Conservation (phyloP, 2,113 vertebrate species). For the Psophia crepitans region DNA sequence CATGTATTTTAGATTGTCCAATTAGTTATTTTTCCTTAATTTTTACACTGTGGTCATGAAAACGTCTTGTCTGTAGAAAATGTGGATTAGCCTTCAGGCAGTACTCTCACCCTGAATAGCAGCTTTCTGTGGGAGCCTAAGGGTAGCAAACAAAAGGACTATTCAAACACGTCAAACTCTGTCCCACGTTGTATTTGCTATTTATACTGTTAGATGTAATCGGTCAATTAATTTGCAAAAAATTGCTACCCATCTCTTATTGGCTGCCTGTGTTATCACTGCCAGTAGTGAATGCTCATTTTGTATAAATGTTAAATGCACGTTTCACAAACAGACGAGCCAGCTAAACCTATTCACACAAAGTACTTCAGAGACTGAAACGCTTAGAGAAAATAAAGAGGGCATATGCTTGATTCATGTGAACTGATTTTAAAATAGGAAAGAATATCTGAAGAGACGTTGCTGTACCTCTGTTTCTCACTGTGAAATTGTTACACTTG, state of each 20-base stretch:
- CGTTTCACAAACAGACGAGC: not conserved
- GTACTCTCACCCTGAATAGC: not conserved
- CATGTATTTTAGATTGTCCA: not conserved
- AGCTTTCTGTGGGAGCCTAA: not conserved
- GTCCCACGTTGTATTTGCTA: not conserved
- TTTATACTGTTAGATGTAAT: not conserved
- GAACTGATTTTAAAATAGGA: not conserved
- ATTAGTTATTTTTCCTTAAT: not conserved
- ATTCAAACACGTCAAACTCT: constrained; percentile 17
- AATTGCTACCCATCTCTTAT: not conserved
- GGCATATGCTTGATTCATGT: not conserved
- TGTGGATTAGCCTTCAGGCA: not conserved
- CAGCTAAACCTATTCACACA: not conserved
- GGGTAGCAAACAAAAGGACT: not conserved
- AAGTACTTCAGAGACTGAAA: not conserved
- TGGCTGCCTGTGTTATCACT: not conserved
- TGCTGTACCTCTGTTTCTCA: not conserved
- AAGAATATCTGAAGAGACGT: not conserved
- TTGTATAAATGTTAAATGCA: not conserved
- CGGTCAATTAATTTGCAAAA: not conserved
- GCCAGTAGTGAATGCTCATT: not conserved
- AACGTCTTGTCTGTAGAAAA: not conserved
- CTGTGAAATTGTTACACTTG: not conserved
- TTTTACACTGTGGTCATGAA: not conserved
- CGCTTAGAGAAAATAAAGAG: not conserved